Percentiles rank a stretch among this genome's conserved stretches.
Conservation (phyloP, 2,888 invertebrate species). For the Agrochola lota region DNA sequence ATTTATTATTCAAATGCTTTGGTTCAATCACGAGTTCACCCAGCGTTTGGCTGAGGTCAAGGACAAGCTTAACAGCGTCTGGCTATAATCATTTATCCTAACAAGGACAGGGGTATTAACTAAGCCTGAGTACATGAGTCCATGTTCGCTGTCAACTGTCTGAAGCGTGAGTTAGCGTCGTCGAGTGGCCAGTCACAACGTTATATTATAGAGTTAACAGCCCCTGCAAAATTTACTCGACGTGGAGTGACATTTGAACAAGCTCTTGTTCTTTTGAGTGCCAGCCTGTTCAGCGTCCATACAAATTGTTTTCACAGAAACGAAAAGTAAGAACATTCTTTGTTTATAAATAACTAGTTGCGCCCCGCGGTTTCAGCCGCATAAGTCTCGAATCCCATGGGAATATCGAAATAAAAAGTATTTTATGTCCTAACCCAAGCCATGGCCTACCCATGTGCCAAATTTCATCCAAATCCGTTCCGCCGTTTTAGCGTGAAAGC, state of each 20-base stretch:
- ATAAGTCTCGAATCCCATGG: too few relatives aligned
- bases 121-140: conserved; percentile 42
- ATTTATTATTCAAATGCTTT: conserved; percentile 77
- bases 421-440: too few relatives aligned
- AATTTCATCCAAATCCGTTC: too few relatives aligned
- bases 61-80: conserved; percentile 56
- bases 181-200: conserved; percentile 52
- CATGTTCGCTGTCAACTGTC: conserved; percentile 50
- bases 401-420: too few relatives aligned
- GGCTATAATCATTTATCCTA: conserved; percentile 58
- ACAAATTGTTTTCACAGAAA: conserved; percentile 1
- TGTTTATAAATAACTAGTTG: conserved; percentile 15
- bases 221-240: conserved; percentile 58
- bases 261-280: conserved; percentile 42
- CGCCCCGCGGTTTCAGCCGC: background rate
- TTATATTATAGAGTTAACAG: conserved; percentile 68
- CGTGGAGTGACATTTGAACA: conserved; percentile 34
- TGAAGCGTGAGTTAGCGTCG: conserved; percentile 33
- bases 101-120: conserved; percentile 52
- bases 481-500: too few relatives aligned
- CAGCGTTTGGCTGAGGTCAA: conserved; percentile 60
- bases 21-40: conserved; percentile 67
- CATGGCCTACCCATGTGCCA: too few relatives aligned
- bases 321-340: background rate
- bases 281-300: background rate